Base-by-base conservation (phyloP, 2,113 vertebrate species). In the Nesoenas mayeri region DNA sequence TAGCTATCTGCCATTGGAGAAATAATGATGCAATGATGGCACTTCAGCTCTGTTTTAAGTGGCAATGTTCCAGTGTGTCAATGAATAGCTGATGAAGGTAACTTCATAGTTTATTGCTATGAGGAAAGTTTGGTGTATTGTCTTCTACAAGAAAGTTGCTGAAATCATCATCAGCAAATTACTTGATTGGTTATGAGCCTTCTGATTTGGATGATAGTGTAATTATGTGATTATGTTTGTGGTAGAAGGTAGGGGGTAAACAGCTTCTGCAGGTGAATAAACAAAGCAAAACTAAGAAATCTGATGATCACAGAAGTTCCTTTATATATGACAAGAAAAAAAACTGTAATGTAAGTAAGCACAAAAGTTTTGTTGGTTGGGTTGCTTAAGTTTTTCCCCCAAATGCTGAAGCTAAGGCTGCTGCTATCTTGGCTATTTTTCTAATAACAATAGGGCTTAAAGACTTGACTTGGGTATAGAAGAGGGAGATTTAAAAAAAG, bases 191-290 rank as follows among this genome's bases (percentile, higher is more conserved):
- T 93, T 78, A n/a, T 56, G 66, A 93, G 79, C 40, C 69, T 86
- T 90, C 90, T 96, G 83, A 89, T 94, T 94, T 82, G 56, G 88
- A 73, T 4, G 88, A 93, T 92, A 94, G 57, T 72, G 42, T 89
- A 88, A 92, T 87, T 89, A 92, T 71, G 71, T 85, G 93, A 79
- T 94, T 85, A 94, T 88, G 34, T 87, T 95, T 92, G 81, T 50
- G 62, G 57, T 87, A 75, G 80, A 74, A 86, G 58, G 88, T 62
- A 74, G 53, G 73, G 81, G 92, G 95, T 96, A 95, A 97, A 97
- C 96, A 95, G 57, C 80, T 89, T 77, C 79, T 93, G 73, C 91
- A 92, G 79, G 95, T 96, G 95, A 95, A 83, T 91, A 96, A 96
- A 91, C 79, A 91, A 86, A 91, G 84, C 57, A 92, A 66, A 85